phyloP scores from a whole-genome alignment of 2,888 invertebrate genomes.

The Dicranocentrus wangi region DNA sequence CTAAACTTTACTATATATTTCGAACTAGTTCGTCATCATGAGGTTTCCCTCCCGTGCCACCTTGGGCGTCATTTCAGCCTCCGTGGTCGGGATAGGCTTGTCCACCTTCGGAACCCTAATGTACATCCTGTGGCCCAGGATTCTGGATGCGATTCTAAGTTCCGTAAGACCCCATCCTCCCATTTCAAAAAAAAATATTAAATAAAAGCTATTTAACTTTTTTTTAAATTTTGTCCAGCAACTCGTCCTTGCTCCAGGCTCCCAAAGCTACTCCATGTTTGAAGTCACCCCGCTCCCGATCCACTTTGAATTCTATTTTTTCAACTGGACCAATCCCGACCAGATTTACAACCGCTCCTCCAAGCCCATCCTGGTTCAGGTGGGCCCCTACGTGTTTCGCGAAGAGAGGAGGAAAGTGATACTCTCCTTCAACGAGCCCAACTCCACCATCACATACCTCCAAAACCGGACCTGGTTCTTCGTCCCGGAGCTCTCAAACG shows the following conservation, averaged over 20 bases:
- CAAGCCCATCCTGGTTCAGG: slow-evolving; percentile 70
- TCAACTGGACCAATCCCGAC: slow-evolving; percentile 85
- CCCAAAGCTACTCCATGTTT: slow-evolving; percentile 84
- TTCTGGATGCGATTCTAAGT: neutral
- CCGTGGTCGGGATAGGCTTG: neutral
- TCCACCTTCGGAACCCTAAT: neutral
- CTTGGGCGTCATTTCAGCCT: neutral
- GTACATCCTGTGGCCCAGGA: neutral
- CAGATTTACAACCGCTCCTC: slow-evolving; percentile 77
- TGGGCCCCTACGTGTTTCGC: slow-evolving; percentile 84
- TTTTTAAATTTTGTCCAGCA: slow-evolving; percentile 76
- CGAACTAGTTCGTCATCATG: too few relatives aligned
- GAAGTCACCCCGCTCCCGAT: slow-evolving; percentile 87
- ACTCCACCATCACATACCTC: slow-evolving; percentile 85
- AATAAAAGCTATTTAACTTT: neutral
- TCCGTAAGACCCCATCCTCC: neutral
- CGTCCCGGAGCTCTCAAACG: slow-evolving; percentile 82
- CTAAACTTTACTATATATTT: too few relatives aligned
- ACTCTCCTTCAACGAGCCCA: slow-evolving; percentile 80
- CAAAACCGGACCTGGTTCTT: slow-evolving; percentile 85
- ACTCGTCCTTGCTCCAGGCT: slow-evolving; percentile 79
- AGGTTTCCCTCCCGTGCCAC: too few relatives aligned
- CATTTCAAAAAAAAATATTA: too few relatives aligned
- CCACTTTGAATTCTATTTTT: slow-evolving; percentile 84
- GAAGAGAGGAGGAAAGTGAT: slow-evolving; percentile 77